Conservation (phyloP, 2,797 vertebrate species). For the Champsocephalus gunnari region DNA sequence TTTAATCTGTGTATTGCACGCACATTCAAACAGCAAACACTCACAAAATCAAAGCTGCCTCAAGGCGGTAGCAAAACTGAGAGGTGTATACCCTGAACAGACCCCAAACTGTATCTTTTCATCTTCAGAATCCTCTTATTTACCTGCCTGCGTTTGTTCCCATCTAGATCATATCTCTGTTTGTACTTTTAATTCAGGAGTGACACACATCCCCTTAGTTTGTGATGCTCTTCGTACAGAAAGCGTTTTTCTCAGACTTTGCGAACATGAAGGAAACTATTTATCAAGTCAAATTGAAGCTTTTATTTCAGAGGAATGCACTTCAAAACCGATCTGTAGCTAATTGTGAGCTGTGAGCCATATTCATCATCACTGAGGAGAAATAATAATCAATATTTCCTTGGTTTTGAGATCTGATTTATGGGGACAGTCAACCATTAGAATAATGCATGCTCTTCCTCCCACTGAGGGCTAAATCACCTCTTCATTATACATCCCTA, state of each 20-base stretch:
- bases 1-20: slow-evolving; percentile 70
- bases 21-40: slow-evolving; percentile 42
- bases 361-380: neutral
- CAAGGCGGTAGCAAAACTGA: slow-evolving; percentile 67
- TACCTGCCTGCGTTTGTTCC: slow-evolving; percentile 73
- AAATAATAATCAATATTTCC: neutral
- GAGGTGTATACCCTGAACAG: slow-evolving; percentile 64
- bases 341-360: neutral
- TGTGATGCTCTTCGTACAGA: slow-evolving; percentile 19
- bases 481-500: neutral
- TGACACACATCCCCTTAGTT: slow-evolving; percentile 52
- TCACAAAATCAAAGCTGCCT: slow-evolving; percentile 71
- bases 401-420: neutral
- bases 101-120: slow-evolving; percentile 72
- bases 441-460: neutral
- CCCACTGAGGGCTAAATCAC: neutral
- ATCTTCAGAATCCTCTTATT: slow-evolving; percentile 63
- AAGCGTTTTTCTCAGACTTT: slow-evolving; percentile 14
- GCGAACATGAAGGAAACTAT: neutral
- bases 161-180: slow-evolving; percentile 64
- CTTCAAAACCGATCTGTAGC: neutral
- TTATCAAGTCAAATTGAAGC: neutral
- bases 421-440: neutral
- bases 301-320: neutral
- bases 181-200: slow-evolving; percentile 54